Evolutionary conservation across 2,113 vertebrate genomes (phyloP).

Genomic region (Petrocephalus microphthalmus): DNA sequence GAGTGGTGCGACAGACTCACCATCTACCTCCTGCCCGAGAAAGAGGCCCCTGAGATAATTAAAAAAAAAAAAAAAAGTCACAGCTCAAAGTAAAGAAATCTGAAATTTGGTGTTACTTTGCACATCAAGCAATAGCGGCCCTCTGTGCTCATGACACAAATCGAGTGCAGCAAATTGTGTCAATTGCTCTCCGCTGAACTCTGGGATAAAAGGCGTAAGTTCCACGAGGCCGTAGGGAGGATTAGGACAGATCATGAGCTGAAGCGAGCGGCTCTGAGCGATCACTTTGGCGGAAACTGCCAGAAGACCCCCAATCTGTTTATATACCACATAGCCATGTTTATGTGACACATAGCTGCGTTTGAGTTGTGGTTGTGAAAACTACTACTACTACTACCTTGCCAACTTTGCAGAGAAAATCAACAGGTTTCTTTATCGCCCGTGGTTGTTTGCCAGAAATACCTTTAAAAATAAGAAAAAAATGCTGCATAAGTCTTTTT

Average conservation of each 20-base stretch:
- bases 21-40: not conserved
- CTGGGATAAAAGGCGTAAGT: not conserved
- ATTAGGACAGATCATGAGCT: not conserved
- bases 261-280: not conserved
- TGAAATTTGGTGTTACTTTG: slow-evolving; percentile 15
- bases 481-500: not conserved
- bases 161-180: slow-evolving; percentile 1
- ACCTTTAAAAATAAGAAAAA: not conserved
- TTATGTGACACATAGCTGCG: slow-evolving; percentile 9
- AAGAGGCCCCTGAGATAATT: not conserved
- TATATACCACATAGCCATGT: not conserved
- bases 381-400: not conserved
- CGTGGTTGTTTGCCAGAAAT: not conserved
- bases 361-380: not conserved
- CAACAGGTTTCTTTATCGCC: not conserved
- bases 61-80: slow-evolving; percentile 7
- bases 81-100: slow-evolving; percentile 8
- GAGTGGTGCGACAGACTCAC: not conserved
- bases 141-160: not conserved
- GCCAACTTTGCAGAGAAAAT: not conserved
- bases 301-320: not conserved
- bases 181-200: not conserved
- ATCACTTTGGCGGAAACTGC: not conserved
- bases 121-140: slow-evolving; percentile 6
- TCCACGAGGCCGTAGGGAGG: not conserved